Conservation (phyloP, 2,888 invertebrate species). For the Hirtodrosophila alboralis region DNA sequence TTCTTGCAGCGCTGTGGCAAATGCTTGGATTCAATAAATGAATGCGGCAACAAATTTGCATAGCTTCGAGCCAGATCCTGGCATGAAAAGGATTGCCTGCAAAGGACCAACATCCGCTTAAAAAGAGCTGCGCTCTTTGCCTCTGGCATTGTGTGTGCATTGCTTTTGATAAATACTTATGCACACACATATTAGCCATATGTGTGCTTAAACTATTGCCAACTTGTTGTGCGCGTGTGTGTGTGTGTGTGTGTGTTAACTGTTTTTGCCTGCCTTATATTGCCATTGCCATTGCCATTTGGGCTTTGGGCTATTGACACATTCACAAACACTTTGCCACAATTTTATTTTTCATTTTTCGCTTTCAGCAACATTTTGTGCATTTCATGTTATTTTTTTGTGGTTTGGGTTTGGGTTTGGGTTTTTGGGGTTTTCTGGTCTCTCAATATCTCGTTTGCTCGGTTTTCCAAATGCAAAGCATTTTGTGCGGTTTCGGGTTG, state of each 20-base stretch:
- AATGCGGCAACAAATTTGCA: constrained; percentile 43
- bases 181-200: constrained; percentile 52
- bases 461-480: constrained; percentile 39
- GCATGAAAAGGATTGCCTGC: constrained; percentile 18
- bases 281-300: too few relatives aligned
- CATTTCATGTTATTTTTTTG: constrained; percentile 44
- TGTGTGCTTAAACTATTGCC: constrained; percentile 36
- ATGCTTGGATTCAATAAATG: constrained; percentile 54
- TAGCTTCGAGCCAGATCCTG: constrained; percentile 10
- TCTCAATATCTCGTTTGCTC: constrained; percentile 1
- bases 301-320: constrained; percentile 71
- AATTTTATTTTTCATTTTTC: constrained; percentile 39
- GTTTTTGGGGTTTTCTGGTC: constrained; percentile 5
- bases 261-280: constrained; percentile 55
- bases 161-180: constrained; percentile 62
- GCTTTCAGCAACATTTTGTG: constrained; percentile 37
- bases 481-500: constrained; percentile 37
- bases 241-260: constrained; percentile 34
- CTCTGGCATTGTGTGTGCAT: constrained; percentile 26
- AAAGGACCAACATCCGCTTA: constrained; percentile 20
- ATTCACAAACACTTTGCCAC: constrained; percentile 68
- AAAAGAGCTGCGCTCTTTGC: constrained; percentile 49
- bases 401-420: constrained; percentile 11
- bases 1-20: constrained; percentile 35
- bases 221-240: constrained; percentile 11